Conservation (phyloP, 2,797 vertebrate species). For the Poeciliopsis gracilis region DNA sequence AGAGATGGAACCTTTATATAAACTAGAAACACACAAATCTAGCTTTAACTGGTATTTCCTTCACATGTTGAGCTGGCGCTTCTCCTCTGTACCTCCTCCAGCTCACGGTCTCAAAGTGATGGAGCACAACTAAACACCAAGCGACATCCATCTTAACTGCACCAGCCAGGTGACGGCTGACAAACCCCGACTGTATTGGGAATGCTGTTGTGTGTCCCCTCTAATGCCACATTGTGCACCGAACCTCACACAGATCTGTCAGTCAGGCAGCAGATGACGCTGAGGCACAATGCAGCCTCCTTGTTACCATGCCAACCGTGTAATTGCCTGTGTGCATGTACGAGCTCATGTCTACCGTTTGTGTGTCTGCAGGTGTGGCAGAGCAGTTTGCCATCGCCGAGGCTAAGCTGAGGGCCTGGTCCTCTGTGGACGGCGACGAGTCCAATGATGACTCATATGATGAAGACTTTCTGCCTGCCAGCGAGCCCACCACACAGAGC, state of each 20-base stretch:
- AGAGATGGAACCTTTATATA: background rate
- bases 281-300: constrained; percentile 17
- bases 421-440: constrained; percentile 94
- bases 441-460: constrained; percentile 97
- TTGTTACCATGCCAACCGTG: constrained; percentile 56
- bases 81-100: background rate
- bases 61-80: background rate
- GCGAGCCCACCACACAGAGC: constrained; percentile 84
- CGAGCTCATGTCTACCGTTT: constrained; percentile 21
- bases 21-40: background rate
- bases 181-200: constrained; percentile 15
- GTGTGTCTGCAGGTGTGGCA: constrained; percentile 84
- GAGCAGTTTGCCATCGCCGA: constrained; percentile 98
- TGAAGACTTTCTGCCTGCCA: constrained; percentile 88
- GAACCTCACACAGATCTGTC: constrained; percentile 22
- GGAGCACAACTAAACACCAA: constrained; percentile 22
- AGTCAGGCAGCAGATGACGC: constrained; percentile 26
- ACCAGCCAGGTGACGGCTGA: constrained; percentile 4
- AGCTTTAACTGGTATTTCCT: background rate
- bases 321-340: constrained; percentile 15
- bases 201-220: constrained; percentile 18
- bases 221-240: constrained; percentile 8
- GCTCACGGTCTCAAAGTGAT: background rate
- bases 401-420: constrained; percentile 97
- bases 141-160: constrained; percentile 27